Base-by-base conservation (phyloP, 2,797 vertebrate species). In the Parotocinclus haroldoi region DNA sequence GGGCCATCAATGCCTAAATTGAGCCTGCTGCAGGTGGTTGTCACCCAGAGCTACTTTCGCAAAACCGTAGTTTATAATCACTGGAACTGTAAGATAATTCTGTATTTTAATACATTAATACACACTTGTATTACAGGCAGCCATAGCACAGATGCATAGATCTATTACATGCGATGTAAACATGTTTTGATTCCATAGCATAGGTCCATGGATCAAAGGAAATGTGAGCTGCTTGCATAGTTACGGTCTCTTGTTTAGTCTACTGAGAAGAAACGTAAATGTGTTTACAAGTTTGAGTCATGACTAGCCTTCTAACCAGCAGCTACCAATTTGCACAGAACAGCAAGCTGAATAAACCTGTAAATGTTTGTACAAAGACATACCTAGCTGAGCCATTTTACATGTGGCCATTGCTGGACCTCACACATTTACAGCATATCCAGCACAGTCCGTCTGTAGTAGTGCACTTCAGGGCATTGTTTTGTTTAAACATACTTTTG, bases 331-430 rank as follows among this genome's bases (percentile, higher is more conserved):
- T 67, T 70, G 63, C 62, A 67, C 42, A 58, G 40, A 58, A 57
- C 54, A 65, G 38, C 66, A 48, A 70, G 46, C 63, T 54, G 39
- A 13, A 60, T 46, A 46, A 62, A 27, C 46, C 58, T 61, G 55
- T 68, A 73, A 78, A 78, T 75, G 69, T 75, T 73, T 78, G 59
- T 46, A 67, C 36, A 64, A 65, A 61, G 45, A 50, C 42, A 55
- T 46, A 66, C 63, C 53, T 62, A 3, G 16, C 64, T 51, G 27
- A 50, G 18, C 6, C 50, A 48, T 16, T 27, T 42, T 51, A 65
- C 45, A 71, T 55, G 67, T 50, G 48, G 54, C 63, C 42, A 63
- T 58, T 14, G 38, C 40, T n/a, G 9, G 17, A 61, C 52, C 62
- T 56, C 61, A 71, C 65, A 57, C 42, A 42, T 66, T 36, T n/a